Base-by-base conservation (phyloP, 2,888 invertebrate genomes). In the Mesorhabditis spiculigera region DNA sequence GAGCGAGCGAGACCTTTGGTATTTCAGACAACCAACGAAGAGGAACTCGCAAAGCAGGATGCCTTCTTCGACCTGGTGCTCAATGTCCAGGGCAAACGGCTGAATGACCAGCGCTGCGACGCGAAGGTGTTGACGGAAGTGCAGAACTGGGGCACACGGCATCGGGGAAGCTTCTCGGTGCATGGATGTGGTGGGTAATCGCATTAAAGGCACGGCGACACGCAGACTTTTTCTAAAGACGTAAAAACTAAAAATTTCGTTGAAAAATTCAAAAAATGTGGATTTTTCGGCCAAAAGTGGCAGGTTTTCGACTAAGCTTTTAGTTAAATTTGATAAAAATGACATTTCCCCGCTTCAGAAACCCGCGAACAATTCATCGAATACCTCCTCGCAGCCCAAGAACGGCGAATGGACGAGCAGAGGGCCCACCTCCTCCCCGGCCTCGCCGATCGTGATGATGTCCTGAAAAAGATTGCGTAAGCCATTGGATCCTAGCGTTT, bases 351-450 rank as follows among this genome's bases (percentile, higher is more conserved):
- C n/a, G 8, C n/a, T n/a, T 50, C 58, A 50, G 58, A 50, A 50
- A 50, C 58, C 58, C 58, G 10, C 1, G 58, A 50, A n/a, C 58
- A 50, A 50, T 50, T 50, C 58, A 50, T 50, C 58, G 58, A 50
- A n/a, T 50, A 50, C 58, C 58, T 50, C 10, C 58, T 50, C 10
- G 58, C 58, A 0, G 58, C 58, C 1, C 58, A 50, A n/a, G 58
- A n/a, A 10, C 58, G 58, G 3, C 58, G 58, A 50, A 50, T 50
- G 58, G 58, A 50, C 8, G 58, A 50, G 58, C 58, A 50, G n/a
- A 1, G 58, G 58, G 58, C 58, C n/a, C 58, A 50, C 58, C 58
- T 50, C 58, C n/a, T 50, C 58, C 58, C 58, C 58, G 58, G 58
- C 8, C 58, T 50, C 58, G 58, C 58, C 58, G 58, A 50, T 3